Conservation (phyloP, 2,797 vertebrate genomes). For the Acanthornis magna region DNA sequence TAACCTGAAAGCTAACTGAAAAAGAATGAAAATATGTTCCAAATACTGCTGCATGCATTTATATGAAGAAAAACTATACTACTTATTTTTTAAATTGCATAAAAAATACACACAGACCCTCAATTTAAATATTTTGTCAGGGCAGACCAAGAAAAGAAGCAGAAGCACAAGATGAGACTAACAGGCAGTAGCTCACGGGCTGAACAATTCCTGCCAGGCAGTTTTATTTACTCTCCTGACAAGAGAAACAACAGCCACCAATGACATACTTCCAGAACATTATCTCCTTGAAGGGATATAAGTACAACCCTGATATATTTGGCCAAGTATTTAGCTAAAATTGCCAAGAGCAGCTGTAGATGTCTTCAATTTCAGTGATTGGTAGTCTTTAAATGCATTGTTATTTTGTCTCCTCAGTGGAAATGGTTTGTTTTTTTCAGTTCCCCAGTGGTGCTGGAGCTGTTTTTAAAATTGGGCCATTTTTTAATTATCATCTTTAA, state of each 20-base stretch:
- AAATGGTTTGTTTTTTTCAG: neutral
- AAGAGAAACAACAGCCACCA: neutral
- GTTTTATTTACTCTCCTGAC: neutral
- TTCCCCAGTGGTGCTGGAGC: neutral
- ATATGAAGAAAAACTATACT: neutral
- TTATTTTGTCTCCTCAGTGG: neutral
- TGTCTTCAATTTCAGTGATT: neutral
- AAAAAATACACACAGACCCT: neutral
- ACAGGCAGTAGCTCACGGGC: neutral
- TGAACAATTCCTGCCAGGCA: neutral
- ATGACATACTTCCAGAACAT: neutral
- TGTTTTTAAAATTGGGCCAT: neutral
- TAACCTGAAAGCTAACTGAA: neutral
- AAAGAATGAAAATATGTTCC: neutral
- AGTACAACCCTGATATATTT: neutral
- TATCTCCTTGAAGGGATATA: neutral
- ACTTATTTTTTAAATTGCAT: neutral
- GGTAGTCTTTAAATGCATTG: neutral
- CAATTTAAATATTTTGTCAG: neutral
- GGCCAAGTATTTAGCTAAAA: neutral
- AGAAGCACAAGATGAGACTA: neutral
- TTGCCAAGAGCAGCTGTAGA: neutral
- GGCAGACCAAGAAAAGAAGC: neutral
- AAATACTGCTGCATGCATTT: neutral
- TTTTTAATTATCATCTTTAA: neutral